These are phyloP conservation scores for Corythornis leucogaster DNA, from an alignment of 2,797 vertebrate genomes.

Conservation along the genomic window DNA sequence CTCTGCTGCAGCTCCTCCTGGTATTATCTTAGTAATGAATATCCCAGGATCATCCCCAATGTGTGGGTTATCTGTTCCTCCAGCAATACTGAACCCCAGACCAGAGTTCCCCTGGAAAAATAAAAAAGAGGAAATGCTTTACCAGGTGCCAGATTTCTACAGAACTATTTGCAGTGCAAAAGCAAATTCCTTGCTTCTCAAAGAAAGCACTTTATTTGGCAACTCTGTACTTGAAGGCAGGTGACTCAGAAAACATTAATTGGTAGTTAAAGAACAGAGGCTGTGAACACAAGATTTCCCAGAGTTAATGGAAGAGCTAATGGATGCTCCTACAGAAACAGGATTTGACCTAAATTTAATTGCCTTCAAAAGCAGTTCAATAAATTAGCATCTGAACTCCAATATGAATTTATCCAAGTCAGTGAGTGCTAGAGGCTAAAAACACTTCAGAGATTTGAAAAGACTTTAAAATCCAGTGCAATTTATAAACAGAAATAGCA, in stretches of 20 bases:
- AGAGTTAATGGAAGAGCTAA: conserved; percentile 32
- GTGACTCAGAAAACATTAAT: conserved; percentile 32
- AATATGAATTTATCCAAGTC: conserved; percentile 47
- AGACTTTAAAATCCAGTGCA: background rate
- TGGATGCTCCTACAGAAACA: conserved; percentile 4
- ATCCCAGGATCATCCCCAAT: conserved; percentile 97
- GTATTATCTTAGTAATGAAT: conserved; percentile 99
- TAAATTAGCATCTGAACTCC: conserved; percentile 46
- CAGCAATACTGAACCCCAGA: conserved; percentile 96
- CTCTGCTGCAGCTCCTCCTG: conserved; percentile 94
- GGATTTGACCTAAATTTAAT: conserved; percentile 51
- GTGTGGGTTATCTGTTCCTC: conserved; percentile 96
- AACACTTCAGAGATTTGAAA: conserved; percentile 2
- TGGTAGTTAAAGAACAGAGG: conserved; percentile 60
- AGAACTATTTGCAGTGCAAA: background rate
- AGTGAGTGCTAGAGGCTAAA: conserved; percentile 19
- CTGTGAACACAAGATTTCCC: conserved; percentile 16
- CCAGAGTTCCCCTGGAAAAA: conserved; percentile 93
- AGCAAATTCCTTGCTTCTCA: background rate
- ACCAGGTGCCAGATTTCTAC: background rate
- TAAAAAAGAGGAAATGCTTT: background rate
- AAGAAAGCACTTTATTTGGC: background rate
- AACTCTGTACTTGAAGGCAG: background rate
- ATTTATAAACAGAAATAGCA: conserved; percentile 4
- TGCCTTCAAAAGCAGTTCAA: conserved; percentile 42